Conservation (phyloP, 2,888 invertebrate genomes). For the Dusona sp. region DNA sequence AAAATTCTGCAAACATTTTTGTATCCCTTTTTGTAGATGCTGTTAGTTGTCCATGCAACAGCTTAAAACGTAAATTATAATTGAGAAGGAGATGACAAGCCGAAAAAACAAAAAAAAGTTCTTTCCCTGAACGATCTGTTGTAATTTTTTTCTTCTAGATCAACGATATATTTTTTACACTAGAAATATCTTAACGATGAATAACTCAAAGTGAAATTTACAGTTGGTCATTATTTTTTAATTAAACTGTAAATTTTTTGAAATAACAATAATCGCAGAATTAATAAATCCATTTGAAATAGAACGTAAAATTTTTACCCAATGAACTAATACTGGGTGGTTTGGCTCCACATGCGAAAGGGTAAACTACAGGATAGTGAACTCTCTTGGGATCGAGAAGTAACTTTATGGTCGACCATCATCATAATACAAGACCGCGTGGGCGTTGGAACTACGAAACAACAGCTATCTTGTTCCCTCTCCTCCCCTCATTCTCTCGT, state of each 20-base stretch:
- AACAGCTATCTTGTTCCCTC: slow-evolving; percentile 31
- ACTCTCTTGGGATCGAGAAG: too few relatives aligned
- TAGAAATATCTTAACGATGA: too few relatives aligned
- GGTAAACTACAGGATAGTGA: background rate
- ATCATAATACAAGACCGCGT: slow-evolving; percentile 56
- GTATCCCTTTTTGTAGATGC: too few relatives aligned
- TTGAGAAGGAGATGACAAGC: too few relatives aligned
- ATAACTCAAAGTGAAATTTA: too few relatives aligned
- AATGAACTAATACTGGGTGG: background rate
- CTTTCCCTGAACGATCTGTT: background rate
- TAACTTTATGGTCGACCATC: slow-evolving; percentile 31
- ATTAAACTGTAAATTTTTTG: background rate
- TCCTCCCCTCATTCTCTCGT: slow-evolving; percentile 9
- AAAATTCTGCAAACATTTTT: background rate
- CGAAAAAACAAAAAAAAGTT: background rate
- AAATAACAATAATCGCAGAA: too few relatives aligned
- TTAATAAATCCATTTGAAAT: background rate
- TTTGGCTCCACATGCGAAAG: background rate
- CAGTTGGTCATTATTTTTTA: too few relatives aligned
- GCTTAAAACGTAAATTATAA: too few relatives aligned
- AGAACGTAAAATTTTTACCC: background rate
- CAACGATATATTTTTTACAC: background rate
- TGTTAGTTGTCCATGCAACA: too few relatives aligned
- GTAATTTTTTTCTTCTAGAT: background rate
- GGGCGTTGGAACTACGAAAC: slow-evolving; percentile 42